Base-by-base conservation (phyloP, 2,797 vertebrate genomes). In the Lophotriccus pileatus region DNA sequence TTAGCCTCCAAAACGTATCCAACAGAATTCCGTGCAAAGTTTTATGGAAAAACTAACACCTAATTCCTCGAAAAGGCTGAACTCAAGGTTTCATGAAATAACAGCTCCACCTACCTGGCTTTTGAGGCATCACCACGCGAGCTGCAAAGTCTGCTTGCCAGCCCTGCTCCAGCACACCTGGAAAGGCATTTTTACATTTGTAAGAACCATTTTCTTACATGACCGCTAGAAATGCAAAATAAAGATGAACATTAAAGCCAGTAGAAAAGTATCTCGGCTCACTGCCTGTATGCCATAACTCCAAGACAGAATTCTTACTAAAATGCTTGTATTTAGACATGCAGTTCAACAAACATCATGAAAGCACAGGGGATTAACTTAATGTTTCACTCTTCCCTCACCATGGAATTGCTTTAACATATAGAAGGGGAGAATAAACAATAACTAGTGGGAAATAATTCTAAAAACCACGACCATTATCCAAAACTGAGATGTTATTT, bases 141-240 rank as follows among this genome's bases (percentile, higher is more conserved):
- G 99, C 99, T 43, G 98, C 92, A 12, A 99, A 99, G 95, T 99
- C 99, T 0, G 99, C 99, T 94, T 99, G 99, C 99, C 99, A 99
- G 63, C 99, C 99, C 88, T 99, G 99, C 37, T 98, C 99, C 50
- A 99, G 97, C 4, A 99, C 98, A 87, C 99, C 99, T 99, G 85
- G 10, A 93, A 89, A 90, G 43, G 41, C 14, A 83, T 79, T 85
- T 81, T 34, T 20, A 50, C 21, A 67, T 83, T 36, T 18, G 8
- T 69, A 30, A 58, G 41, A 50, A 76, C 14, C 58, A 14, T 9
- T 13, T 19, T 5, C 30, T 62, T 25, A 13, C 2, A 9, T 5
- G 4, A 50, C 11, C 15, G 18, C n/a, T 69, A 46, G 18, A 53
- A 78, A 64, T 16, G 15, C 25, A 85, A 83, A 64, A 50, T 21